Evolutionary conservation across 2,888 invertebrate genomes (phyloP), one percentile per base, ranked within the genome.

Genomic region (Drosophila rubida): DNA sequence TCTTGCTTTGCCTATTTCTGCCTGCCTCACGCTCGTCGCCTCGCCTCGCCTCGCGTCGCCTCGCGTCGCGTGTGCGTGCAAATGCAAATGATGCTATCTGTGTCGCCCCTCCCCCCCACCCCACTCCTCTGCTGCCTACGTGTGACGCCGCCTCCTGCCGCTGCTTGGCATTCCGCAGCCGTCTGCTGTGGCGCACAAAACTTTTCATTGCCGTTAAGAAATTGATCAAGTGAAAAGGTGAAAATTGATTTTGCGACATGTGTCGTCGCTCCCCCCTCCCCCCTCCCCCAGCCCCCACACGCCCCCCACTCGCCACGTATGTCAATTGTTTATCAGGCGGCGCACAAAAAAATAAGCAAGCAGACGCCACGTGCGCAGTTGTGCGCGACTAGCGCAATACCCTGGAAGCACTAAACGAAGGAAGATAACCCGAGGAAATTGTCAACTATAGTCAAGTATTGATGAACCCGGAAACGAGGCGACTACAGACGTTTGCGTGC

Each of bases 171-270:
- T 83, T 70, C 80, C 80, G 57, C 80, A 66, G 53, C 51, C 78
- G 78, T 73, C 63, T 59, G 54, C 61, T 50, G 69, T 23, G 25
- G 75, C 54, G 69, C 69, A 74, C 55, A 65, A 76, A 84, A 85
- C 80, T 85, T 82, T 86, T 85, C 83, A 82, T 80, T 83, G 86
- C 78, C 78, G 85, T 82, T 82, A 86, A 86, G 83, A 86, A 87
- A 87, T 79, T 88, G 87, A 87, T 88, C 87, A 88, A 81, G 85
- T 77, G 88, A 78, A 83, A 88, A 87, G 83, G 83, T 85, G 87
- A 88, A 87, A 88, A 88, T 87, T 87, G 88, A 88, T 87, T 87
- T 82, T 83, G 80, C 78, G 75, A 80, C 84, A 81, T 82, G 85
- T 84, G 81, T 78, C 68, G 69, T 62, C 27, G 16, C 60, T 14